Conservation (phyloP, 2,113 vertebrate genomes). For the Shinisaurus crocodilurus region DNA sequence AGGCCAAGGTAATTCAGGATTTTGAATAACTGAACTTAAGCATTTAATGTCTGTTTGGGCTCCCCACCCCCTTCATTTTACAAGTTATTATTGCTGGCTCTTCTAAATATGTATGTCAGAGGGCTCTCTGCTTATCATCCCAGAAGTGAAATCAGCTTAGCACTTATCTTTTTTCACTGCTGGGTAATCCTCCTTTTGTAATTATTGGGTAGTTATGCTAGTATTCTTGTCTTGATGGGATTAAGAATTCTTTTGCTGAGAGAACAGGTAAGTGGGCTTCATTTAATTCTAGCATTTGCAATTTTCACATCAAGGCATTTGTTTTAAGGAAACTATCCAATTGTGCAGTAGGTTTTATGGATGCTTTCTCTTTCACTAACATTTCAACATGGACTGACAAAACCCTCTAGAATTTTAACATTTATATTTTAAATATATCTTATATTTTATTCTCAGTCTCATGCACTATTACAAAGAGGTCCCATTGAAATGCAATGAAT, state of each 20-base stretch:
- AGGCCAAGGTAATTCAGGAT: neutral
- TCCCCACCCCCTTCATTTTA: neutral
- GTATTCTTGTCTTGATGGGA: neutral
- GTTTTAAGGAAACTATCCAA: neutral
- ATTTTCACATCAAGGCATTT: neutral
- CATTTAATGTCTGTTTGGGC: neutral
- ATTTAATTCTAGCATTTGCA: neutral
- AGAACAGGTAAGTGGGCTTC: neutral
- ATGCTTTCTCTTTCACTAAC: neutral
- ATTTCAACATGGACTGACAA: neutral
- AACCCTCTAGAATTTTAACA: neutral
- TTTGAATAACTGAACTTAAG: neutral
- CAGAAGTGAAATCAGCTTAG: constrained; percentile 9
- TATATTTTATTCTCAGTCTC: neutral
- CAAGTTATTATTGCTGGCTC: constrained; percentile 1
- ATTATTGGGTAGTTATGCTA: constrained; percentile 11
- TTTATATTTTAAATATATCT: too few relatives aligned
- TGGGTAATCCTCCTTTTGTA: constrained; percentile 12
- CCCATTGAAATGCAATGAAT: neutral
- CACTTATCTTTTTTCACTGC: neutral
- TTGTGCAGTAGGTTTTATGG: neutral
- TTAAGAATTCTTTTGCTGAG: constrained; percentile 12
- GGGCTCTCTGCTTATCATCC: neutral
- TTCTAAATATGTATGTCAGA: constrained; percentile 3
- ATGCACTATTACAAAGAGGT: neutral